These are phyloP conservation scores for Nipponacmea schrenckii DNA, from an alignment of 2,888 invertebrate species.

Conservation along the genomic window DNA sequence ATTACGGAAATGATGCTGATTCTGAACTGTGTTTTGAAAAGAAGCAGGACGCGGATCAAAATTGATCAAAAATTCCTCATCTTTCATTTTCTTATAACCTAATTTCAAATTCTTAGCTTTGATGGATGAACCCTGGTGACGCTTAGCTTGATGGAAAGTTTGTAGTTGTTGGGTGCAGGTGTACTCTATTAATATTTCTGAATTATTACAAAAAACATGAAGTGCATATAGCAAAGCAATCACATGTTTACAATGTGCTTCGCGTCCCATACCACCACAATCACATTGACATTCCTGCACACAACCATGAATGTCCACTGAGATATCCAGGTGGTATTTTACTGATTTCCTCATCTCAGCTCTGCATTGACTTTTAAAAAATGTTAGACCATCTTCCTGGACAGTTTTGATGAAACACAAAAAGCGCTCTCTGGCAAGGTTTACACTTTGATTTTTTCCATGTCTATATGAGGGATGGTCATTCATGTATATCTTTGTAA, in stretches of 20 bases:
- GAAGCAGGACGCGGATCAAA: not conserved
- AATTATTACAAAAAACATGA: not conserved
- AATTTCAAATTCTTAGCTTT: not conserved
- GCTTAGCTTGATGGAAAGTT: conserved; percentile 6
- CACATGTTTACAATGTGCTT: conserved; percentile 10
- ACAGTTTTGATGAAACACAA: too few relatives aligned
- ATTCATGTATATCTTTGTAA: too few relatives aligned
- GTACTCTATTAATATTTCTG: not conserved
- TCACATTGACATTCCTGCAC: conserved; percentile 9
- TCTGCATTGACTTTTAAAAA: not conserved
- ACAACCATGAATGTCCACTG: not conserved
- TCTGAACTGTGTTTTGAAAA: too few relatives aligned
- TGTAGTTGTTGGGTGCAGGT: not conserved
- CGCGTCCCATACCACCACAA: not conserved
- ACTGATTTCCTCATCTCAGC: not conserved
- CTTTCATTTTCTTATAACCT: not conserved
- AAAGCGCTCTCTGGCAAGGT: too few relatives aligned
- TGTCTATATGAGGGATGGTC: too few relatives aligned
- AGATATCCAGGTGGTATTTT: not conserved
- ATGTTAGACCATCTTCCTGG: not conserved
- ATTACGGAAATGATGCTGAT: not conserved
- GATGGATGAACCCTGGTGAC: too few relatives aligned
- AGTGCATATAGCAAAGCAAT: not conserved
- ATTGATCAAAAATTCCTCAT: not conserved
- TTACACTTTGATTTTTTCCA: not conserved